Conservation (phyloP, 2,888 invertebrate species). For the Magallana nippona region DNA sequence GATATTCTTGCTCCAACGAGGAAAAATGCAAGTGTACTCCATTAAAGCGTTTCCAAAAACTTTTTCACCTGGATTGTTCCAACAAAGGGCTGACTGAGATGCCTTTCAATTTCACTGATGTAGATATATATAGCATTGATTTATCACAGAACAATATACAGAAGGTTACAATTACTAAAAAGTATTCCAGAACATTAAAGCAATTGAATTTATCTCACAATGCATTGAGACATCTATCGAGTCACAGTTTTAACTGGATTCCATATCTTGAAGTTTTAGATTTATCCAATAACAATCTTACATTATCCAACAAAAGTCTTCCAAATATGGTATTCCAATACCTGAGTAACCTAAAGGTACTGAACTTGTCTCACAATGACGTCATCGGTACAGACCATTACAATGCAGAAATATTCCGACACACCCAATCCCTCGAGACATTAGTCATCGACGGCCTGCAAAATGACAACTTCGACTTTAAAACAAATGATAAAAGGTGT, state of each 20-base stretch:
- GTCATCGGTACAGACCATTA: neutral
- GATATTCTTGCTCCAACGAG: too few species aligned
- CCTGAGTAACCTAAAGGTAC: neutral
- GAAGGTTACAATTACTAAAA: neutral
- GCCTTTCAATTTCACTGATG: neutral
- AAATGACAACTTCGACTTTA: neutral
- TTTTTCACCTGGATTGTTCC: neutral
- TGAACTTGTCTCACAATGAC: neutral
- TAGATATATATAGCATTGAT: neutral
- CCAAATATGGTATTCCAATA: neutral
- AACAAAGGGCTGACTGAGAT: neutral
- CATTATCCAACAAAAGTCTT: neutral
- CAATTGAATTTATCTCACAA: slow-evolving; percentile 3
- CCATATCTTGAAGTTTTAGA: neutral
- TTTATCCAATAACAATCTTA: neutral
- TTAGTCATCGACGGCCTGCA: neutral
- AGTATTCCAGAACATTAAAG: slow-evolving; percentile 9
- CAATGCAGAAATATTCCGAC: neutral
- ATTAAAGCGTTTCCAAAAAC: neutral
- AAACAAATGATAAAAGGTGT: too few species aligned
- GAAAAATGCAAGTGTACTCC: too few species aligned
- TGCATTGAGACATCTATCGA: neutral
- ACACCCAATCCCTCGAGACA: neutral
- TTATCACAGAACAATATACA: slow-evolving; percentile 1
- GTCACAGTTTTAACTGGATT: neutral